Percentiles rank a stretch among this genome's conserved stretches.
Evolutionary conservation across 2,888 invertebrate genomes (phyloP).

Genomic region (Synergus umbraculus): DNA sequence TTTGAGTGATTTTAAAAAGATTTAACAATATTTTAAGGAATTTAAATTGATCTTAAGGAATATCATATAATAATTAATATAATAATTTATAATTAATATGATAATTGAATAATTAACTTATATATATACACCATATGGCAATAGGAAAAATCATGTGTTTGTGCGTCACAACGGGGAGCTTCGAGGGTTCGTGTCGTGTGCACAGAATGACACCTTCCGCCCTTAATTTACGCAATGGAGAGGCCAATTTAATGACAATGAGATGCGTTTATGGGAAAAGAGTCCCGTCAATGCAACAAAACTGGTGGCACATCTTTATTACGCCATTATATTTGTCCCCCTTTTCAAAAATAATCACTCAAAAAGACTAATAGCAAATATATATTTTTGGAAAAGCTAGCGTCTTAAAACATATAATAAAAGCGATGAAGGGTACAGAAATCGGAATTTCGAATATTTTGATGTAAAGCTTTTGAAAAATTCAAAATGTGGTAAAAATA

Average conservation of each 20-base stretch:
- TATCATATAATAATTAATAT: too few relatives aligned
- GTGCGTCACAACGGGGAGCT: constrained; percentile 36
- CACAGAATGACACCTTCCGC: constrained; percentile 46
- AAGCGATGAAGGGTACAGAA: too few relatives aligned
- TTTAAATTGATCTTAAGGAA: too few relatives aligned
- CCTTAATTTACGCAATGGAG: constrained; percentile 47
- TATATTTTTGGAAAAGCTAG: too few relatives aligned
- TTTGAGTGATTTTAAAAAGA: too few relatives aligned
- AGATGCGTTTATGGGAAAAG: constrained; percentile 55
- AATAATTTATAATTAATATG: too few relatives aligned
- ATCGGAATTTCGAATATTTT: too few relatives aligned
- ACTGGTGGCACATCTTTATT: constrained; percentile 45
- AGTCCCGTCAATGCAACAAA: constrained; percentile 44
- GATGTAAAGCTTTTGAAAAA: too few relatives aligned
- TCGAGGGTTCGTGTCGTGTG: constrained; percentile 42
- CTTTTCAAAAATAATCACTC: background rate
- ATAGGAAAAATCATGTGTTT: constrained; percentile 13
- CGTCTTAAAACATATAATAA: too few relatives aligned
- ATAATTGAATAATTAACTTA: background rate
- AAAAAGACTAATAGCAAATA: too few relatives aligned
- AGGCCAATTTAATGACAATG: constrained; percentile 50
- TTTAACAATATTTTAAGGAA: too few relatives aligned
- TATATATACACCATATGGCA: background rate
- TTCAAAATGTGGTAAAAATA: too few relatives aligned
- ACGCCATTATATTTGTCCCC: constrained; percentile 39